phyloP scores from a whole-genome alignment of 2,113 vertebrate genomes.

The Numenius arquata region DNA sequence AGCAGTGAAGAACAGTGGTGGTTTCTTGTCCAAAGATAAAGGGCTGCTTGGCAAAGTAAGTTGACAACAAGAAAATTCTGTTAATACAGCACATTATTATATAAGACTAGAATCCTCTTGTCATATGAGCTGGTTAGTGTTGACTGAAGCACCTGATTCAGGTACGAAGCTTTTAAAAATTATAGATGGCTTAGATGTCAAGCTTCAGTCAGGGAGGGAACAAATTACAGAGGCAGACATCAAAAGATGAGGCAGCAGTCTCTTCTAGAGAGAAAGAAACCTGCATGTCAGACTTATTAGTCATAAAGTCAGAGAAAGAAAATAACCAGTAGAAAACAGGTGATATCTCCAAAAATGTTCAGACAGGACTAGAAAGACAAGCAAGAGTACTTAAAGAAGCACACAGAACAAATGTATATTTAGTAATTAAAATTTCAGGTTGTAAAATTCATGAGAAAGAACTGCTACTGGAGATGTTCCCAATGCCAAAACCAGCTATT shows the following conservation, averaged over 20 bases:
- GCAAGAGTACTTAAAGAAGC: neutral
- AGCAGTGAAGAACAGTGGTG: slow-evolving; percentile 94
- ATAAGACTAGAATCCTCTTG: neutral
- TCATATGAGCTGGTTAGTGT: neutral
- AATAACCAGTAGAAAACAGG: neutral
- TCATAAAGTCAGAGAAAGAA: neutral
- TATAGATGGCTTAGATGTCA: neutral
- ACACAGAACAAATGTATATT: neutral
- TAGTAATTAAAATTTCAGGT: neutral
- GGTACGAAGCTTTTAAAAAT: neutral
- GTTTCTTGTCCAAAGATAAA: slow-evolving; percentile 94
- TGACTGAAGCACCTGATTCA: neutral
- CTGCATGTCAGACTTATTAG: neutral
- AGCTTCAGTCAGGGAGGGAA: neutral
- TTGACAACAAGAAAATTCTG: neutral
- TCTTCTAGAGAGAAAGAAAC: neutral
- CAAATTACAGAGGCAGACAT: neutral
- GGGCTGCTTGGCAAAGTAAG: slow-evolving; percentile 94
- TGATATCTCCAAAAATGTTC: neutral
- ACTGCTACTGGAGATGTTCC: neutral
- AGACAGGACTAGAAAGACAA: neutral
- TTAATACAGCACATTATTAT: neutral
- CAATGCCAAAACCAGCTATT: neutral
- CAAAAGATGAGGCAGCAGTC: neutral
- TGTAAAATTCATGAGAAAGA: neutral